Conservation (phyloP, 1,140 invertebrate genomes). For the Antheraea pernyi region DNA sequence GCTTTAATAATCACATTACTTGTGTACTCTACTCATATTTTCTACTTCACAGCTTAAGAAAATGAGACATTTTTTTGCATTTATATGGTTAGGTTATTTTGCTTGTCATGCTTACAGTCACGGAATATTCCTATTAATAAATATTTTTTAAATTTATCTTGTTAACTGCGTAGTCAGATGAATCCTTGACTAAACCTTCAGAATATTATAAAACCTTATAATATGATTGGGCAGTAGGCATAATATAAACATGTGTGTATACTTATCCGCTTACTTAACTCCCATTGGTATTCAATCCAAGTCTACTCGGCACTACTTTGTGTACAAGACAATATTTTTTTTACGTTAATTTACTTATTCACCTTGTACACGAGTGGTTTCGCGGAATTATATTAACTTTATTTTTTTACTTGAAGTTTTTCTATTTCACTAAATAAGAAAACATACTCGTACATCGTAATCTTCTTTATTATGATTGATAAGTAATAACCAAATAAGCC, state of each 20-base stretch:
- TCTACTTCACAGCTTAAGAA: too few species aligned
- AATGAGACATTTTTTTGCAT: too few species aligned
- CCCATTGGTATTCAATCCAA: neutral
- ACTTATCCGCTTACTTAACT: neutral
- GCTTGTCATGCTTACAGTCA: neutral
- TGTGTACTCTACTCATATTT: too few species aligned
- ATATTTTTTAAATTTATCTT: conserved; percentile 21
- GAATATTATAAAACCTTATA: conserved; percentile 5
- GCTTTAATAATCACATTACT: too few species aligned
- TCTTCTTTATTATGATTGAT: too few species aligned
- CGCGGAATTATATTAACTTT: neutral
- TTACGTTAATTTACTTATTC: neutral
- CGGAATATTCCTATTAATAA: conserved; percentile 8
- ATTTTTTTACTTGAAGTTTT: neutral
- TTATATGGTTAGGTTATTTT: too few species aligned
- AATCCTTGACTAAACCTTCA: conserved; percentile 11
- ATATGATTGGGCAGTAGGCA: neutral
- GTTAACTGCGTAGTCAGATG: conserved; percentile 16
- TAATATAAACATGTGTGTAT: neutral
- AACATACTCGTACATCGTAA: too few species aligned
- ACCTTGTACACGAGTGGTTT: neutral
- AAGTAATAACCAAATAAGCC: too few species aligned
- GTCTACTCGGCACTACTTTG: neutral
- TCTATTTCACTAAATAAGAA: neutral
- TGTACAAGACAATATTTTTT: conserved; percentile 1